Conservation (phyloP, 1,140 invertebrate genomes). For the Battus philenor region DNA sequence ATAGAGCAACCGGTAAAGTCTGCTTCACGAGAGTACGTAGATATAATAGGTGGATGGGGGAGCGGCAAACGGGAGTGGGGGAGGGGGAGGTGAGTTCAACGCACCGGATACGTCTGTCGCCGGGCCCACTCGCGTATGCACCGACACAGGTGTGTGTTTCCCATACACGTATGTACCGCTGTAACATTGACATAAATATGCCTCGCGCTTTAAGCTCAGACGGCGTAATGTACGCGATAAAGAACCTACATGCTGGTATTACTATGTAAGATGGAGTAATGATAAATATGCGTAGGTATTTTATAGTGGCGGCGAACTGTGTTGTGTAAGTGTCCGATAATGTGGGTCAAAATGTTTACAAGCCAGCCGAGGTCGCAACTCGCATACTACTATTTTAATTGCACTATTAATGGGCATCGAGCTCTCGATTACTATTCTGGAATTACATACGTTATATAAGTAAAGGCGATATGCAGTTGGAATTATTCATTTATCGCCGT, state of each 20-base stretch:
- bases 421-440: conserved; percentile 21
- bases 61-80: conserved; percentile 9
- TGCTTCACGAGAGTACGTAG: conserved; percentile 2
- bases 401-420: conserved; percentile 32
- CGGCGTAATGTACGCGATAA: neutral
- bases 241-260: neutral
- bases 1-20: conserved; percentile 9
- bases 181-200: conserved; percentile 72
- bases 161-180: conserved; percentile 23
- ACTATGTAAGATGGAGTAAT: conserved; percentile 4
- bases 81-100: conserved; percentile 50
- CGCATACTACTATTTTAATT: conserved; percentile 44
- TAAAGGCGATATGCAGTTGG: conserved; percentile 1
- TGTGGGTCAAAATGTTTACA: conserved; percentile 54
- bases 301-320: conserved; percentile 12
- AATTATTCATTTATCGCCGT: neutral
- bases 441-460: conserved; percentile 10
- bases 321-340: conserved; percentile 41
- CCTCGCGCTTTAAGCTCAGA: neutral
- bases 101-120: conserved; percentile 67
- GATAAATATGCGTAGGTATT: conserved; percentile 8
- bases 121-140: conserved; percentile 37
- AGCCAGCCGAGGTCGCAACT: conserved; percentile 41
- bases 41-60: conserved; percentile 6
- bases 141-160: conserved; percentile 44